These are phyloP conservation scores for Sardina pilchardus DNA, from an alignment of 2,113 vertebrate species.

Conservation along the genomic window DNA sequence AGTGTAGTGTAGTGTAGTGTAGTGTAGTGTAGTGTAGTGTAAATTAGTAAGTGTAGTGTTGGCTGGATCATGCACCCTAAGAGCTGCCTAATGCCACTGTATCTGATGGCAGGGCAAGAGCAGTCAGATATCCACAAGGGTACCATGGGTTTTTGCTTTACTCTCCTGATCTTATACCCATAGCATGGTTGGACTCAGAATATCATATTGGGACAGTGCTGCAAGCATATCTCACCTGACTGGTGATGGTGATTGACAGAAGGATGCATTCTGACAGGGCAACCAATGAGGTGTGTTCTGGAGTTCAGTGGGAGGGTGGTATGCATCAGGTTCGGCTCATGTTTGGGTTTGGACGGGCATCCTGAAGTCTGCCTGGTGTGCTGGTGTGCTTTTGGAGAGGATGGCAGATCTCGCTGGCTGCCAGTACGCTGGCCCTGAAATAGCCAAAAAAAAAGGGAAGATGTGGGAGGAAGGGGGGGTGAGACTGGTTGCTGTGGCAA, in stretches of 20 bases:
- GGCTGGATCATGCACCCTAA: too few relatives aligned
- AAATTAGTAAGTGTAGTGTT: too few relatives aligned
- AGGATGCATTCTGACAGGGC: not conserved
- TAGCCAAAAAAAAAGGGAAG: not conserved
- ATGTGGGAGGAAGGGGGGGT: not conserved
- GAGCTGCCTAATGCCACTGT: not conserved
- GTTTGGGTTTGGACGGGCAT: slow-evolving; percentile 30
- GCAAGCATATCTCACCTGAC: slow-evolving; percentile 11
- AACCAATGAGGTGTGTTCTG: not conserved
- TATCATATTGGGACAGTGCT: too few relatives aligned
- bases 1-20: too few relatives aligned
- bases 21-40: too few relatives aligned
- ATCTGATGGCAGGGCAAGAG: not conserved
- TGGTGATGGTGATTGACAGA: slow-evolving; percentile 21
- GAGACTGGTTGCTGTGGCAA: slow-evolving; percentile 54
- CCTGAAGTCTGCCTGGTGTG: slow-evolving; percentile 34
- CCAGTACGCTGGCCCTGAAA: slow-evolving; percentile 38
- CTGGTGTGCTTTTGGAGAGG: slow-evolving; percentile 46
- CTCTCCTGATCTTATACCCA: not conserved
- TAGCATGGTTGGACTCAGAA: not conserved
- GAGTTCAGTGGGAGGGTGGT: too few relatives aligned
- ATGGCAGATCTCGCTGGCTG: slow-evolving; percentile 42
- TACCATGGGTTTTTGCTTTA: not conserved
- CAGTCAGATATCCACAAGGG: not conserved
- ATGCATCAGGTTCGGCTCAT: slow-evolving; percentile 22